Evolutionary conservation across 2,888 invertebrate genomes (phyloP).

Genomic region (Ptychoptera albimana): DNA sequence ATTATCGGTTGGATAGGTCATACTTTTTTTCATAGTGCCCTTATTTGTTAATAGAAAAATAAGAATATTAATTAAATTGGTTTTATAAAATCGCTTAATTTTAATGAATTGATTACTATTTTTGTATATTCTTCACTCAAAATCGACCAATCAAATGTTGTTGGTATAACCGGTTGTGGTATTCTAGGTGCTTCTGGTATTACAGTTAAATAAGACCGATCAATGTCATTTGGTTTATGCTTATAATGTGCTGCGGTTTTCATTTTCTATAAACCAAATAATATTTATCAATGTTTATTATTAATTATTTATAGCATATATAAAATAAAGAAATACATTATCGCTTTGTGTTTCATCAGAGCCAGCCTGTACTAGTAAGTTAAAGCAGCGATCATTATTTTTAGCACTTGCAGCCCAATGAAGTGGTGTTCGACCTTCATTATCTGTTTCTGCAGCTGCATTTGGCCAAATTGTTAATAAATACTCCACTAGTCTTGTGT

Average conservation of each 20-base stretch:
- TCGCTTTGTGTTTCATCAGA: slow-evolving; percentile 73
- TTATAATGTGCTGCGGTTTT: slow-evolving; percentile 67
- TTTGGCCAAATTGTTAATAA: slow-evolving; percentile 52
- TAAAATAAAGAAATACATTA: slow-evolving; percentile 37
- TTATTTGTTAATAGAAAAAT: no score
- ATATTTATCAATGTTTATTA: no score
- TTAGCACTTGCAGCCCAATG: slow-evolving; percentile 75
- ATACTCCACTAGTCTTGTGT: slow-evolving; percentile 56
- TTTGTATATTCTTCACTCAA: slow-evolving; percentile 4
- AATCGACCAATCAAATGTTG: slow-evolving; percentile 16
- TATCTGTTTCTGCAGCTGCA: slow-evolving; percentile 53
- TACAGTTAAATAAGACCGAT: slow-evolving; percentile 48
- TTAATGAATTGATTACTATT: no score
- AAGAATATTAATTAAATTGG: no score
- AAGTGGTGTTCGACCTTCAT: slow-evolving; percentile 71
- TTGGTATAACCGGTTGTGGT: slow-evolving; percentile 49
- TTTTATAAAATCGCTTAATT: no score
- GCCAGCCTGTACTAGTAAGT: slow-evolving; percentile 61
- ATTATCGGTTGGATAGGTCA: no score
- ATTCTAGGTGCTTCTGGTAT: slow-evolving; percentile 72
- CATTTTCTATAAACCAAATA: slow-evolving; percentile 50
- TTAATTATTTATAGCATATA: slow-evolving; percentile 1
- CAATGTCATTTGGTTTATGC: slow-evolving; percentile 59
- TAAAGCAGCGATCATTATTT: slow-evolving; percentile 62
- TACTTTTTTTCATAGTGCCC: no score